A percentile compares a stretch with the other conserved stretches of the same genome.
phyloP scores from a whole-genome alignment of 2,888 invertebrate species.

The Drosophila aldrichi region DNA sequence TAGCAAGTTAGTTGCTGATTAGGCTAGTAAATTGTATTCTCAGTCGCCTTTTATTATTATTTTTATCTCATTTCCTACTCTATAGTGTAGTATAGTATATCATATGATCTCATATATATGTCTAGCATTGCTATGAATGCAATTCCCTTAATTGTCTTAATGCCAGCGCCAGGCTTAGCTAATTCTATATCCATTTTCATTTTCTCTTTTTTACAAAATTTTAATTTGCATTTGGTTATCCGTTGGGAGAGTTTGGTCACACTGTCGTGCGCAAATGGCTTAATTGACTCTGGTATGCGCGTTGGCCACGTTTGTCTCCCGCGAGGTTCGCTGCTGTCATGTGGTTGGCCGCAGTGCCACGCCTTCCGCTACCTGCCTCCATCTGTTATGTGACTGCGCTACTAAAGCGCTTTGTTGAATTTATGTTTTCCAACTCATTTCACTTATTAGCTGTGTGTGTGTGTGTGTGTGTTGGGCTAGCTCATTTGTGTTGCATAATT shows the following conservation, averaged over 20 bases:
- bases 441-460: conserved; percentile 12
- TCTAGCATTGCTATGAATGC: neutral
- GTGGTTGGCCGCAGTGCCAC: conserved; percentile 15
- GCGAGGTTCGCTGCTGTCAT: conserved; percentile 10
- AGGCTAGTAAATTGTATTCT: too few species aligned
- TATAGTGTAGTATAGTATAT: neutral
- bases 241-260: conserved; percentile 31
- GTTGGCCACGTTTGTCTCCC: conserved; percentile 3
- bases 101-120: too few species aligned
- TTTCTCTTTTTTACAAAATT: neutral
- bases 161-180: neutral
- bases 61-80: too few species aligned
- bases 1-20: too few species aligned
- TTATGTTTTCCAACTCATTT: conserved; percentile 26
- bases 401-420: conserved; percentile 1
- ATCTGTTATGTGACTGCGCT: neutral
- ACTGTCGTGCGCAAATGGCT: conserved; percentile 23
- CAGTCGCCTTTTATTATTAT: too few species aligned
- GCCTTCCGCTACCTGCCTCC: conserved; percentile 10
- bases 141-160: conserved; percentile 2
- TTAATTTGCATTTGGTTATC: conserved; percentile 20
- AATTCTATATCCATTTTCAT: neutral
- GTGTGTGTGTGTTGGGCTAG: neutral
- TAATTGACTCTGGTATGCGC: conserved; percentile 38
- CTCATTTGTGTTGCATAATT: conserved; percentile 18